Evolutionary conservation across 2,797 vertebrate species (phyloP).

Genomic region (Geotrypetes seraphini): DNA sequence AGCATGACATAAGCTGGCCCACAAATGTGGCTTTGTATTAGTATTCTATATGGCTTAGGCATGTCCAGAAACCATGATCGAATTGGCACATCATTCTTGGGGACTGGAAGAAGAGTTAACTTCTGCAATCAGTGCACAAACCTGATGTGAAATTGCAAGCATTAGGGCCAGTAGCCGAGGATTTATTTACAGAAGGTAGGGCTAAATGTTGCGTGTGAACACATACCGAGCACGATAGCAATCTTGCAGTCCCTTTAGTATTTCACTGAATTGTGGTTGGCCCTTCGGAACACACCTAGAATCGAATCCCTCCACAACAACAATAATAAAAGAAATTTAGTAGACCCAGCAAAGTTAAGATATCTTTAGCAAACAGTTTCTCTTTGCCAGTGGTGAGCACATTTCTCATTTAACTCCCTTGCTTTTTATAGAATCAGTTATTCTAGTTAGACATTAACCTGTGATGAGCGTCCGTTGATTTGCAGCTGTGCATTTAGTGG

Average conservation of each 20-base stretch:
- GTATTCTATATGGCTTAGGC: too few relatives aligned
- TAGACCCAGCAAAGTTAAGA: slow-evolving; percentile 40
- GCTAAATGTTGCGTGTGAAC: slow-evolving; percentile 35
- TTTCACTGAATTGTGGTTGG: slow-evolving; percentile 60
- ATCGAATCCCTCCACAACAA: slow-evolving; percentile 71
- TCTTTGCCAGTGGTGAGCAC: slow-evolving; percentile 39
- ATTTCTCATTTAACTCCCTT: slow-evolving; percentile 47
- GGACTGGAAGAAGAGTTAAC: too few relatives aligned
- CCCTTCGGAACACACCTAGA: slow-evolving; percentile 63
- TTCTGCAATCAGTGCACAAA: too few relatives aligned
- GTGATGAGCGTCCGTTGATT: slow-evolving; percentile 7
- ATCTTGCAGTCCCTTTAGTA: slow-evolving; percentile 46
- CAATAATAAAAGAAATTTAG: too few relatives aligned
- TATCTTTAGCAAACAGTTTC: slow-evolving; percentile 47
- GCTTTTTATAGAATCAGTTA: slow-evolving; percentile 58
- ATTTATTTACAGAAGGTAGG: slow-evolving; percentile 46
- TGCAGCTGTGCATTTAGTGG: not conserved
- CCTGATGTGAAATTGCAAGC: not conserved
- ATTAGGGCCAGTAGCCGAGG: slow-evolving; percentile 2
- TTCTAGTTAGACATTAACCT: slow-evolving; percentile 66
- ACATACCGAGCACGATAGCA: slow-evolving; percentile 42
- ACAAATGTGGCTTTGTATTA: too few relatives aligned
- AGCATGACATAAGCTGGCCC: too few relatives aligned
- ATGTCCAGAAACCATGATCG: too few relatives aligned
- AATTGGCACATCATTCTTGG: too few relatives aligned